These are phyloP conservation scores for Molossus molossus DNA, from an alignment of 2,797 vertebrate species.

Conservation along the genomic window DNA sequence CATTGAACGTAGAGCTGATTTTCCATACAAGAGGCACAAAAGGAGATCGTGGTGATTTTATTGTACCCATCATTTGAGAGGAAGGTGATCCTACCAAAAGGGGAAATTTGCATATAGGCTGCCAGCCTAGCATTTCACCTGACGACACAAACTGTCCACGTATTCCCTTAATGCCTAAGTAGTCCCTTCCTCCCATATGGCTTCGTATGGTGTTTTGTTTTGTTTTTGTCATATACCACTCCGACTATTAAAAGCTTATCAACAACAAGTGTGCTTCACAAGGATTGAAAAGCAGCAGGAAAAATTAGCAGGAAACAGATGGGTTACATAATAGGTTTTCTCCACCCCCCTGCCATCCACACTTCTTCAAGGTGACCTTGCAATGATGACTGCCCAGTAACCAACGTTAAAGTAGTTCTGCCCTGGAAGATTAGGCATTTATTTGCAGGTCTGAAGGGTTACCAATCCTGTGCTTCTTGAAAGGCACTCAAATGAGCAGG, in stretches of 20 bases:
- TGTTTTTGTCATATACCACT: neutral
- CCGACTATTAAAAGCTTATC: constrained; percentile 36
- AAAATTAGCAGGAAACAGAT: constrained; percentile 44
- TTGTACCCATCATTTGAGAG: neutral
- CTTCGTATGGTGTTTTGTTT: constrained; percentile 11
- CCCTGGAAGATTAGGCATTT: constrained; percentile 46
- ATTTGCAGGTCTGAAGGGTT: constrained; percentile 50
- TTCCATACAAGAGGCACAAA: neutral
- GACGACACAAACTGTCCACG: neutral
- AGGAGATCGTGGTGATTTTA: neutral
- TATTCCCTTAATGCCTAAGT: neutral
- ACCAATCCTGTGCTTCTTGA: constrained; percentile 71
- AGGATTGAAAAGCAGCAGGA: constrained; percentile 8
- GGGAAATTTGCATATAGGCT: neutral
- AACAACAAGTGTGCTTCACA: constrained; percentile 38
- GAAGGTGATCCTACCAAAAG: neutral
- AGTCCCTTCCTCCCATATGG: neutral
- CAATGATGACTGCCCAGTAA: constrained; percentile 48
- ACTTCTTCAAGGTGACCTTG: constrained; percentile 72
- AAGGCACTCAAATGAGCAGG: constrained; percentile 78
- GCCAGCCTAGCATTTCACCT: neutral
- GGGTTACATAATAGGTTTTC: neutral
- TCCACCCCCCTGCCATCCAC: too few relatives aligned
- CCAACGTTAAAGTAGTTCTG: constrained; percentile 45
- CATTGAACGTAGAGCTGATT: neutral